Evolutionary conservation across 2,888 invertebrate genomes (phyloP).

Genomic region (Lissocephala sabroskyi): DNA sequence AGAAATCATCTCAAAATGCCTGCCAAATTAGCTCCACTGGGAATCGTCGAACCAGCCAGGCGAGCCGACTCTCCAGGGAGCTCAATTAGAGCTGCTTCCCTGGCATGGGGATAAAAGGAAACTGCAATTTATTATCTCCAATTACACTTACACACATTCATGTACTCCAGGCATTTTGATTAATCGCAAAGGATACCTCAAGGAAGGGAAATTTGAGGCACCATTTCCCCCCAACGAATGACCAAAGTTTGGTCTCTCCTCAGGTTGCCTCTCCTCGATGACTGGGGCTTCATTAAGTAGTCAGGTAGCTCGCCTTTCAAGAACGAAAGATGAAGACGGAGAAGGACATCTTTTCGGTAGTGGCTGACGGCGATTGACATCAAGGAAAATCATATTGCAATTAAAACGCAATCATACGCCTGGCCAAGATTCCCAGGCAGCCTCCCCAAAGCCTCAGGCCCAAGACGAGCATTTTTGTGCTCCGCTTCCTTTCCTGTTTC

Average conservation of each 20-base stretch:
- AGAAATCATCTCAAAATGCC: too few relatives aligned
- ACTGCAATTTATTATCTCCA: conserved; percentile 10
- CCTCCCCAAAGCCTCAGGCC: too few relatives aligned
- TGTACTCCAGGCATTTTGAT: conserved; percentile 4
- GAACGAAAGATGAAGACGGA: too few relatives aligned
- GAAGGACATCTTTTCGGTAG: not conserved
- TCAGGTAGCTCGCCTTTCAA: too few relatives aligned
- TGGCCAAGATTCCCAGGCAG: not conserved
- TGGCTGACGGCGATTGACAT: not conserved
- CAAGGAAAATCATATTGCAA: conserved; percentile 3
- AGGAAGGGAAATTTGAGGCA: too few relatives aligned
- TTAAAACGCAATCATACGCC: conserved; percentile 9
- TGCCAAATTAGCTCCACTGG: conserved; percentile 13
- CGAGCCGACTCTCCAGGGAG: conserved; percentile 1
- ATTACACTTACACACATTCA: not conserved
- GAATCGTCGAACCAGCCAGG: not conserved
- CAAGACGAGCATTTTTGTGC: not conserved
- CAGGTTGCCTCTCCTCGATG: too few relatives aligned
- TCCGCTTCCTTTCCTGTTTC: not conserved
- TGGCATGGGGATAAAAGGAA: too few relatives aligned
- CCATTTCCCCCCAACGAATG: too few relatives aligned
- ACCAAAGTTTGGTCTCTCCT: too few relatives aligned
- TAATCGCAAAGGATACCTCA: too few relatives aligned
- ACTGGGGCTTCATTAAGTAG: too few relatives aligned
- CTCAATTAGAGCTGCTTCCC: not conserved